Percentiles rank a stretch among this genome's conserved stretches.
These are phyloP conservation scores for Peromyscus aztecus DNA, from an alignment of 2,797 vertebrate species.

Conservation along the genomic window DNA sequence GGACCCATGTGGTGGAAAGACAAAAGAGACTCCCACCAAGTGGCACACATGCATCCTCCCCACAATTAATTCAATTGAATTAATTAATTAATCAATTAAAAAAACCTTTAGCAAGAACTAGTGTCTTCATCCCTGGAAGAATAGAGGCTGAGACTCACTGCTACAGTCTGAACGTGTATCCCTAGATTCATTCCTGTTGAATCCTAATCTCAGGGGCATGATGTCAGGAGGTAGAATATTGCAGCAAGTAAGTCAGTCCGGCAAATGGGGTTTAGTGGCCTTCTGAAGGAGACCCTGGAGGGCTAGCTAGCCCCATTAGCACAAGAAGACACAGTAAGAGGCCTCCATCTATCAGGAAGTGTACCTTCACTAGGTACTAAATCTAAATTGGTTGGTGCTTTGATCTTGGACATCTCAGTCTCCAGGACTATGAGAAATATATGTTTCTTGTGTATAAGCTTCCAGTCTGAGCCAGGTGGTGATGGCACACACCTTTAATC, in stretches of 20 bases:
- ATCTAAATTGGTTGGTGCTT: neutral
- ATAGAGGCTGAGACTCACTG: neutral
- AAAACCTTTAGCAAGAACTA: neutral
- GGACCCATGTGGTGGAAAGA: neutral
- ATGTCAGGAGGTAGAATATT: neutral
- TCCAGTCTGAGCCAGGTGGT: neutral
- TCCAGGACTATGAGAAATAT: neutral
- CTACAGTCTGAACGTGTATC: neutral
- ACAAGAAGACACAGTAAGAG: neutral
- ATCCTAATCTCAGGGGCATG: neutral
- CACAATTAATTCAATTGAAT: neutral
- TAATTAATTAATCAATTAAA: neutral
- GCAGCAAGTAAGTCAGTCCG: neutral
- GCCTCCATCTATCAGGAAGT: neutral
- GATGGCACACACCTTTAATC: too few relatives aligned
- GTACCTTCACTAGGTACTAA: neutral
- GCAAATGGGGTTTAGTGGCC: neutral
- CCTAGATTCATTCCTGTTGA: neutral
- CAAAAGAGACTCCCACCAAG: neutral
- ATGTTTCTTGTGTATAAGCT: neutral
- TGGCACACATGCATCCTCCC: neutral
- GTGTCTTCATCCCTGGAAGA: neutral
- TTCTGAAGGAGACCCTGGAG: neutral
- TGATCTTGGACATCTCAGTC: too few relatives aligned
- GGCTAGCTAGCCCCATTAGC: neutral